A percentile compares a stretch with the other conserved stretches of the same genome.
Conservation (phyloP, 2,797 vertebrate genomes). For the Sebastes kiyomatsui region DNA sequence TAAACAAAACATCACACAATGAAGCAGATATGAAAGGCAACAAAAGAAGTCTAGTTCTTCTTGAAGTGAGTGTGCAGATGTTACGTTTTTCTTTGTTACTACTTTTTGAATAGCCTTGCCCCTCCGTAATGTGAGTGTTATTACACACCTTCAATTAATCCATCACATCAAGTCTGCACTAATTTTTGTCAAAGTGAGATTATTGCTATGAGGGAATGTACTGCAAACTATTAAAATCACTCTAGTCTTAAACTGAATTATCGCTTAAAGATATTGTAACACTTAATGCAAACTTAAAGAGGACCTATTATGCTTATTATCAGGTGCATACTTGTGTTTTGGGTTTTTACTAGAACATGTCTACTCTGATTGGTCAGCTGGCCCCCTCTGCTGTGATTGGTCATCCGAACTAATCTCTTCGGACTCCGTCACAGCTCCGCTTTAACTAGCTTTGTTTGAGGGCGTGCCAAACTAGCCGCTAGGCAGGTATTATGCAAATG, state of each 20-base stretch:
- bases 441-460: too few species aligned
- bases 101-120: neutral
- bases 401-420: rapidly evolving
- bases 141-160: neutral
- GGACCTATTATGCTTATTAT: too few species aligned
- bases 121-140: rapidly evolving
- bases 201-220: neutral
- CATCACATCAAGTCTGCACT: neutral
- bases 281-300: neutral
- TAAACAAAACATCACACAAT: neutral
- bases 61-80: rapidly evolving
- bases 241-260: neutral
- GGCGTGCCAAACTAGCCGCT: too few species aligned
- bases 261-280: neutral
- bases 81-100: neutral
- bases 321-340: too few species aligned
- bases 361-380: too few species aligned
- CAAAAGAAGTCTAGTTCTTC: neutral
- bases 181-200: neutral
- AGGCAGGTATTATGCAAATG: too few species aligned
- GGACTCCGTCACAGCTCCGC: rapidly evolving
- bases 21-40: neutral
- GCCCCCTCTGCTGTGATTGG: too few species aligned
- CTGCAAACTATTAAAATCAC: neutral
- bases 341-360: rapidly evolving